Percentiles rank a stretch among this genome's conserved stretches.
Conservation (phyloP, 2,888 invertebrate species). For the Hydrotaea diabolus region DNA sequence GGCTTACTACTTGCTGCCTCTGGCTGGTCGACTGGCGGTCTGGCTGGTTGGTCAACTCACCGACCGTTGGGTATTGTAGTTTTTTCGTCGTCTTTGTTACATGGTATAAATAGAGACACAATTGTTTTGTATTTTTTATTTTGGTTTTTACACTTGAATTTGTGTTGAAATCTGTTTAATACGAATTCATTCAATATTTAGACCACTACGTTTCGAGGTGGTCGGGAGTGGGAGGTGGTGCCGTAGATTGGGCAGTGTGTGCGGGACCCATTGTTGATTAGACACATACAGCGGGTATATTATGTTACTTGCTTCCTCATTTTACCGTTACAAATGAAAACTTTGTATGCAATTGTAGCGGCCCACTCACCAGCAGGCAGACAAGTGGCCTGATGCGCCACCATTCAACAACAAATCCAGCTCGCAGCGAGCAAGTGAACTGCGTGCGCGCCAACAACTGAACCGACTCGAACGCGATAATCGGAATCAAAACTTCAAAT, state of each 20-base stretch:
- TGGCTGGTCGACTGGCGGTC: background rate
- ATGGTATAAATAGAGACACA: background rate
- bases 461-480: constrained; percentile 24
- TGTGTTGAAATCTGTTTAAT: constrained; percentile 29
- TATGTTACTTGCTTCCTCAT: constrained; percentile 63
- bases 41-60: background rate
- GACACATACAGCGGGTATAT: constrained; percentile 54
- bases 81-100: background rate
- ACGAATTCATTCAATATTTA: background rate
- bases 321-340: constrained; percentile 56
- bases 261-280: constrained; percentile 46
- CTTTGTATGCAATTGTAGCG: constrained; percentile 43
- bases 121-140: constrained; percentile 3
- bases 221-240: background rate
- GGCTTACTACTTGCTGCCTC: constrained; percentile 21
- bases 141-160: constrained; percentile 41
- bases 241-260: background rate
- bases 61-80: background rate
- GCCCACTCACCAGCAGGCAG: constrained; percentile 36
- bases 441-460: constrained; percentile 26
- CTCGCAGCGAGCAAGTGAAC: background rate
- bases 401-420: background rate
- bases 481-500: background rate
- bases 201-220: background rate
- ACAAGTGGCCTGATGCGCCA: too few relatives aligned